phyloP scores from a whole-genome alignment of 2,888 invertebrate species.

The Labia minor region DNA sequence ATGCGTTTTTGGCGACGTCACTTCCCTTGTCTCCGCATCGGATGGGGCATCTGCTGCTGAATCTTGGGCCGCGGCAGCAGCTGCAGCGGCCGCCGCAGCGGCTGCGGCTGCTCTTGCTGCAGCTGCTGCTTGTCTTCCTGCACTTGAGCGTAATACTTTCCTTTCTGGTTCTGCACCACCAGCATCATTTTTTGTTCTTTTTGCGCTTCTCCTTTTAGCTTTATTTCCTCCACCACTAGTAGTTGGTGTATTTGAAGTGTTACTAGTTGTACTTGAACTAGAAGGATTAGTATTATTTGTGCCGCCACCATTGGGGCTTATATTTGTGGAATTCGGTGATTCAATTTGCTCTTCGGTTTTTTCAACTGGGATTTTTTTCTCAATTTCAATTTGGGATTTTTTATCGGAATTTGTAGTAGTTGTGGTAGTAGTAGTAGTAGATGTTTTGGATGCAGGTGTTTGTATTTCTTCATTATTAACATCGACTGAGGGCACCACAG shows the following conservation, averaged over 20 bases:
- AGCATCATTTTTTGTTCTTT: constrained; percentile 29
- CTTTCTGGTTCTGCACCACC: constrained; percentile 47
- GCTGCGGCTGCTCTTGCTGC: constrained; percentile 29
- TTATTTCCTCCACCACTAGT: constrained; percentile 28
- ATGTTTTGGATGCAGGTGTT: constrained; percentile 15
- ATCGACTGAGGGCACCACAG: constrained; percentile 21
- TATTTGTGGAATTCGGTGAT: constrained; percentile 23
- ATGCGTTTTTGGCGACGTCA: background rate
- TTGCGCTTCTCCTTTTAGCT: constrained; percentile 27
- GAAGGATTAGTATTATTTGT: constrained; percentile 20
- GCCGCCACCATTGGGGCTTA: constrained; percentile 22
- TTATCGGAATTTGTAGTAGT: background rate
- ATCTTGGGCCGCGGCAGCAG: constrained; percentile 27
- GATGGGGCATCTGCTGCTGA: background rate
- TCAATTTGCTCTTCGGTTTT: constrained; percentile 23
- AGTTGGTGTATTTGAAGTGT: constrained; percentile 26
- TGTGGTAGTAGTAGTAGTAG: background rate
- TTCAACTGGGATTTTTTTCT: constrained; percentile 15
- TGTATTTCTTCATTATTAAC: constrained; percentile 21
- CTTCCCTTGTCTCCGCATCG: constrained; percentile 15
- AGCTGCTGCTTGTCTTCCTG: constrained; percentile 53
- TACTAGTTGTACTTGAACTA: constrained; percentile 26
- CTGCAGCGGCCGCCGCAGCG: constrained; percentile 42
- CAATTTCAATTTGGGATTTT: background rate
- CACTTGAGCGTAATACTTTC: constrained; percentile 51